Base-by-base conservation (phyloP, 2,888 invertebrate species). In the Orchestes rusci region DNA sequence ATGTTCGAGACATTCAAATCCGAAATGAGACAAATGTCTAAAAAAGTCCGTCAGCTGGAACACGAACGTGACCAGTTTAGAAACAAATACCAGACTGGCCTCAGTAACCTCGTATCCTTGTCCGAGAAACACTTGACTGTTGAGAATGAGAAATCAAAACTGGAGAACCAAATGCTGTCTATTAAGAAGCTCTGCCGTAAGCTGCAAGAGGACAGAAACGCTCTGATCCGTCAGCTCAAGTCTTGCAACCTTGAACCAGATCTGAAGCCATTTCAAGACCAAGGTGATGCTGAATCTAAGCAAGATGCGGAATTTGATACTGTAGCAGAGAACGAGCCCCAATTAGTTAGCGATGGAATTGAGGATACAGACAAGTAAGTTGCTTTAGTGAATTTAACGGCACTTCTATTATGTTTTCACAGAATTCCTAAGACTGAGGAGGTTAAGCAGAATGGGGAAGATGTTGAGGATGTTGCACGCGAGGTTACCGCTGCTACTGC, bases 21-120 rank as follows among this genome's bases (percentile, higher is more conserved):
- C 33, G 89, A 92, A 68, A 88, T 92, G 80, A 83, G 53, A 1
- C 66, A 89, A 84, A 92, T 94, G 90, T 83, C 86, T 0, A 89
- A 90, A 66, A 85, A 90, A 62, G 87, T 91, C 19, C 78, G 82
- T 59, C 82, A 82, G 61, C 68, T 93, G 39, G 92, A 95, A 67
- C 87, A 88, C 58, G 94, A 95, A 64, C 80, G 86, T 0, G 69
- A 78, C 2, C 76, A 80, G 18, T 94, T 92, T 89, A 89, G 86
- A 66, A 75, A 77, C 34, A 78, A 87, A 29, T 93, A 86, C 77
- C 89, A 94, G 64, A 81, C 79, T 15, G 84, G 85, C 32, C 88
- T 89, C 61, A 78, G 79, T 34, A 80, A 84, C 1, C 69, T 92
- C 3, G 65, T 88, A 32, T 82, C 86, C 59, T 78, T 91, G 75